Evolutionary conservation across 2,888 invertebrate genomes (phyloP).

Genomic region (Megaustenia siamemsis): DNA sequence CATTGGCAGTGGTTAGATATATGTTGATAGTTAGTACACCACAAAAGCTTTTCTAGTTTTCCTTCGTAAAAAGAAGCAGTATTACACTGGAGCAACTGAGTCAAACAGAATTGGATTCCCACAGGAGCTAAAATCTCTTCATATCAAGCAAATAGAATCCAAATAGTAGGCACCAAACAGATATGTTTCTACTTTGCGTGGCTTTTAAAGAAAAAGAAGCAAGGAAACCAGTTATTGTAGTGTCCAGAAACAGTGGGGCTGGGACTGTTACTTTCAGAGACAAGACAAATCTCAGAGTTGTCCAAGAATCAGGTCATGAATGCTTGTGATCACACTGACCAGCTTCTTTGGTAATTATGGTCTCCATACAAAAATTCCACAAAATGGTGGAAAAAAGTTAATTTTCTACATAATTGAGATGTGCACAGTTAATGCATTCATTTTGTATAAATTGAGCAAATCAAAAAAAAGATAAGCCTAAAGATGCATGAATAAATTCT

Average conservation of each 20-base stretch:
- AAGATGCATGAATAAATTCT: neutral
- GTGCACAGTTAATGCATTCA: neutral
- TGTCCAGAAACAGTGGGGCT: neutral
- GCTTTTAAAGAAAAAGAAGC: neutral
- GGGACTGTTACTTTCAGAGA: neutral
- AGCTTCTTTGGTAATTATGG: neutral
- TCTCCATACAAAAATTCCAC: neutral
- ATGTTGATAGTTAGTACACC: slow-evolving; percentile 6
- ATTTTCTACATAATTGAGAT: neutral
- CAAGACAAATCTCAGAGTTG: neutral
- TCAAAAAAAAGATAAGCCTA: too few relatives aligned
- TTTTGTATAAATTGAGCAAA: neutral
- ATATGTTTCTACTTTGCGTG: neutral
- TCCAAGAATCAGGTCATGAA: neutral
- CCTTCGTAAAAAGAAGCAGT: neutral
- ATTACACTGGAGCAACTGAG: neutral
- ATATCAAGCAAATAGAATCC: neutral
- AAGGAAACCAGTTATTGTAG: neutral
- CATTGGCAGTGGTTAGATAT: neutral
- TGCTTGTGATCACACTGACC: too few relatives aligned
- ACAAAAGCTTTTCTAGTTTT: neutral
- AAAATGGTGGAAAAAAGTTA: neutral
- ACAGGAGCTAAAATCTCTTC: neutral
- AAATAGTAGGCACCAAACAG: neutral
- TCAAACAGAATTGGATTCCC: neutral